A percentile compares a stretch with the other conserved stretches of the same genome.
Conservation (phyloP, 92 coral and sea anemone species). For the Siderastrea siderea region DNA sequence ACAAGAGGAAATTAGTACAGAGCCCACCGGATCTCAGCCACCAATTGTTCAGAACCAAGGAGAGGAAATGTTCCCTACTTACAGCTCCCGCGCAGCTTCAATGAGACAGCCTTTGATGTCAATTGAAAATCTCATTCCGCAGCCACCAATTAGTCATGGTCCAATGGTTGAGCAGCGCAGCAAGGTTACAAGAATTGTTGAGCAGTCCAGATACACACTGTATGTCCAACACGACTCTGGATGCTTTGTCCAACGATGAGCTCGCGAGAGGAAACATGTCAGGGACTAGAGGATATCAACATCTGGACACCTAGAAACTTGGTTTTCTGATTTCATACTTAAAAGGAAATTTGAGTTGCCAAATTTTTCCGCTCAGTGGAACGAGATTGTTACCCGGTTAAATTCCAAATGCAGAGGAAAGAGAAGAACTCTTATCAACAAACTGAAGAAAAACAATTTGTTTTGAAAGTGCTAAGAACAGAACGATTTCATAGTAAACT, state of each 20-base stretch:
- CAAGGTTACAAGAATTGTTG: conserved; percentile 28
- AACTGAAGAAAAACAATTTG: conserved; percentile 41
- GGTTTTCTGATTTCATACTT: conserved; percentile 36
- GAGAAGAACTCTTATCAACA: conserved; percentile 66
- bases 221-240: conserved; percentile 39
- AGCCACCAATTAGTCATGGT: background rate
- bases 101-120: conserved; percentile 12
- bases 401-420: conserved; percentile 73
- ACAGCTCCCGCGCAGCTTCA: background rate
- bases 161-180: conserved; percentile 46
- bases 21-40: background rate
- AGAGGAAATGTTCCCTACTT: conserved; percentile 10
- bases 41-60: background rate
- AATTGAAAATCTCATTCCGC: background rate
- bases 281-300: conserved; percentile 59
- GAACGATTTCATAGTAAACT: no score
- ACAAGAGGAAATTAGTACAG: conserved; percentile 8
- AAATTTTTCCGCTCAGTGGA: conserved; percentile 60
- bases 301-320: conserved; percentile 51
- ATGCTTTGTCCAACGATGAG: conserved; percentile 65
- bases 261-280: conserved; percentile 60
- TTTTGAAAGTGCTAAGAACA: background rate
- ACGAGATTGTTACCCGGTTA: conserved; percentile 22
- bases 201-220: background rate
- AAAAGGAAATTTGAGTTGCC: conserved; percentile 51